Evolutionary conservation across 2,888 invertebrate species (phyloP).

Genomic region (Elegia similella): DNA sequence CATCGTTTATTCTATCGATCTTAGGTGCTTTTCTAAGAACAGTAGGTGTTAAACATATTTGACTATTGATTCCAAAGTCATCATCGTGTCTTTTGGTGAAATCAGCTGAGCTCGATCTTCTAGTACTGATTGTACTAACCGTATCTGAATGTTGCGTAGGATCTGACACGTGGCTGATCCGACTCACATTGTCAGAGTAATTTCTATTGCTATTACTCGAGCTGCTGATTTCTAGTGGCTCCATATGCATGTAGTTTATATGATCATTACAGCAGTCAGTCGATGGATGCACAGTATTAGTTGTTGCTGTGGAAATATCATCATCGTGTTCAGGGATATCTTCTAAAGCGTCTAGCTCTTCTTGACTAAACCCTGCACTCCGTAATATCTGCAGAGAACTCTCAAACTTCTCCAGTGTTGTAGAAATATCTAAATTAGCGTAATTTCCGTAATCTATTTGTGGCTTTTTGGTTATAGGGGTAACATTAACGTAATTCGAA

Average conservation of each 20-base stretch:
- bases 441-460: constrained; percentile 81
- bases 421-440: constrained; percentile 89
- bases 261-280: constrained; percentile 66
- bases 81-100: constrained; percentile 82
- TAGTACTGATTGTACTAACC: constrained; percentile 64
- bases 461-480: constrained; percentile 55
- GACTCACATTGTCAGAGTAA: constrained; percentile 76
- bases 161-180: constrained; percentile 78
- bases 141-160: constrained; percentile 69
- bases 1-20: constrained; percentile 63
- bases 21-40: constrained; percentile 64
- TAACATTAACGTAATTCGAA: constrained; percentile 79
- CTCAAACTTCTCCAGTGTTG: constrained; percentile 89
- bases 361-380: constrained; percentile 82
- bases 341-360: constrained; percentile 76
- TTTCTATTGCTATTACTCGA: constrained; percentile 68
- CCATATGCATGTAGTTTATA: constrained; percentile 67
- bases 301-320: constrained; percentile 65
- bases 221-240: constrained; percentile 62
- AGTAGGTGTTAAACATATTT: constrained; percentile 68
- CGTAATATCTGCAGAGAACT: constrained; percentile 86
- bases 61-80: constrained; percentile 56
- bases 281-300: constrained; percentile 60
- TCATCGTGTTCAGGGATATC: constrained; percentile 73
- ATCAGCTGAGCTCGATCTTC: constrained; percentile 84